A percentile compares a stretch with the other conserved stretches of the same genome.
Evolutionary conservation across 2,888 invertebrate genomes (phyloP).

Genomic region (Teleiodes luculella): DNA sequence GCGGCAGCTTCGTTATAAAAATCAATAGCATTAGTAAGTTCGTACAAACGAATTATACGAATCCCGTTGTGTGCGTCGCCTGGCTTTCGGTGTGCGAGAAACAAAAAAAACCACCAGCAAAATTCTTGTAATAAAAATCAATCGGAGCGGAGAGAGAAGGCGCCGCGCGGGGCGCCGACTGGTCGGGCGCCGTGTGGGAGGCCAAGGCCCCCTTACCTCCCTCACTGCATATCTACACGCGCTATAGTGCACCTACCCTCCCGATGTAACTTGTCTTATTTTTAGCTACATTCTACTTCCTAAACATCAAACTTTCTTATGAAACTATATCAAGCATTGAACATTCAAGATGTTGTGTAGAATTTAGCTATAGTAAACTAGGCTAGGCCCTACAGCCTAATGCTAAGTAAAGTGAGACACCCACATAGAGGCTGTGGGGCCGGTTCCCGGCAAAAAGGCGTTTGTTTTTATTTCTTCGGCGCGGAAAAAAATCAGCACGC

Average conservation of each 20-base stretch:
- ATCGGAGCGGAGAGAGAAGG: constrained; percentile 77
- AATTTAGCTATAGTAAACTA: not conserved
- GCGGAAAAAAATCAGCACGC: constrained; percentile 74
- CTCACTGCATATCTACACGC: constrained; percentile 50
- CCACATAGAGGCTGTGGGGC: constrained; percentile 42
- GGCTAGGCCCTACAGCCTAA: too few relatives aligned
- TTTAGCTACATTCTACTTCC: constrained; percentile 24
- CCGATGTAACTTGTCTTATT: constrained; percentile 20
- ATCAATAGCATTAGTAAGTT: constrained; percentile 77
- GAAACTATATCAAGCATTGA: not conserved
- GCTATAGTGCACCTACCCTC: constrained; percentile 59
- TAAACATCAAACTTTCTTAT: constrained; percentile 21
- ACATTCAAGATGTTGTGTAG: not conserved
- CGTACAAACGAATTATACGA: constrained; percentile 78
- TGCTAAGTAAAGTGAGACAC: constrained; percentile 23
- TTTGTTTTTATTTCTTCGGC: constrained; percentile 78
- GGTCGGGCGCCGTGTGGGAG: constrained; percentile 54
- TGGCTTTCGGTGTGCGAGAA: constrained; percentile 64
- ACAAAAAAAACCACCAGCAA: constrained; percentile 74
- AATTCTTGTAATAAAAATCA: constrained; percentile 80
- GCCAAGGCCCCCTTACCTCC: constrained; percentile 37
- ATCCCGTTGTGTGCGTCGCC: constrained; percentile 68
- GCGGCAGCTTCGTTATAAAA: constrained; percentile 69
- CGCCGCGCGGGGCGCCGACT: constrained; percentile 71
- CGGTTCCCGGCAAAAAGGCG: constrained; percentile 70